Evolutionary conservation across 2,113 vertebrate species (phyloP).

Genomic region (Nibea albiflora): DNA sequence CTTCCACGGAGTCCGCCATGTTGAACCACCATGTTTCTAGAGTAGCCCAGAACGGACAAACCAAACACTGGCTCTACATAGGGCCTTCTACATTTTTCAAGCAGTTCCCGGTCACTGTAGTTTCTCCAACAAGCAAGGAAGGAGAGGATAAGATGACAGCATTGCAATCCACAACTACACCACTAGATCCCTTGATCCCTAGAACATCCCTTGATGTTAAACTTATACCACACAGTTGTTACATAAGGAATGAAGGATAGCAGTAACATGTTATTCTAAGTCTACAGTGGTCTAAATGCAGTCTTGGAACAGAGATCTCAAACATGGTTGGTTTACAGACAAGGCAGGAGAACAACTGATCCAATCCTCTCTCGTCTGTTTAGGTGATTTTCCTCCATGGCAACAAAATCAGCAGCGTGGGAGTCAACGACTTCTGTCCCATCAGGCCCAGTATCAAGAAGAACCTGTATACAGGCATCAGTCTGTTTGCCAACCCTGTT

Average conservation of each 20-base stretch:
- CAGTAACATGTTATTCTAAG: no score
- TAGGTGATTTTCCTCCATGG: conserved; percentile 96
- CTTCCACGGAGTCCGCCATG: no score
- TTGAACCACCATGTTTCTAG: no score
- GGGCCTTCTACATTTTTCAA: no score
- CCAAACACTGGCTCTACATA: no score
- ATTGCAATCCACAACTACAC: no score
- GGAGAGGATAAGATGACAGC: no score
- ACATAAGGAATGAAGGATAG: background rate
- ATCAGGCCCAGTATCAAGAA: conserved; percentile 86
- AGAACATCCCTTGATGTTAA: background rate
- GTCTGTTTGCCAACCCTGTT: conserved; percentile 94
- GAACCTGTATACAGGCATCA: conserved; percentile 92
- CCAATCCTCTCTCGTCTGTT: conserved; percentile 28
- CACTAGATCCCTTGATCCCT: no score
- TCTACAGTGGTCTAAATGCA: background rate
- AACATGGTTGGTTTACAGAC: background rate
- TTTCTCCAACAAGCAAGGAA: no score
- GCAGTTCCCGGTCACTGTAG: no score
- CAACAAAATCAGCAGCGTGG: conserved; percentile 92
- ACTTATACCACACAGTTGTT: background rate
- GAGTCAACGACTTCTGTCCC: conserved; percentile 96
- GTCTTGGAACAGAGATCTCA: background rate
- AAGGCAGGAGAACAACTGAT: background rate
- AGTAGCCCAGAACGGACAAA: no score